Percentiles rank a stretch among this genome's conserved stretches.
Conservation (phyloP, 2,888 invertebrate species). For the Sesia apiformis region DNA sequence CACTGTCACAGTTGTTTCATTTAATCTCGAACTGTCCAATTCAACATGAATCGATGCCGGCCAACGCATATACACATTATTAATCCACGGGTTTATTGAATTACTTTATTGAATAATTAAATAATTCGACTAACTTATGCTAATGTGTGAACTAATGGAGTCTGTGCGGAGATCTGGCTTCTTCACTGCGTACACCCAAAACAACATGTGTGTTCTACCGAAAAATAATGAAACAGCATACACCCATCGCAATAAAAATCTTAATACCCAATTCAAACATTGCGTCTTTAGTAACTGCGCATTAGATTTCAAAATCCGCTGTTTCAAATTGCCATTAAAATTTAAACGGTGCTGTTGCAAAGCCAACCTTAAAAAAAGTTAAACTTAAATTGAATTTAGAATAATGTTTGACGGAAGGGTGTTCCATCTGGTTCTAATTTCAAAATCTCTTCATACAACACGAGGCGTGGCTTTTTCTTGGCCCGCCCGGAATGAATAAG, state of each 20-base stretch:
- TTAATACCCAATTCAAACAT: conserved; percentile 5
- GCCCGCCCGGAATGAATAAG: conserved; percentile 37
- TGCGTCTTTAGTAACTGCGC: conserved; percentile 22
- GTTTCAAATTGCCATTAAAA: conserved; percentile 4
- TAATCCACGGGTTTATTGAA: conserved; percentile 69
- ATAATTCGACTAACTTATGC: conserved; percentile 68
- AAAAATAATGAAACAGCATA: conserved; percentile 40
- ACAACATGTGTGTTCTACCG: conserved; percentile 46
- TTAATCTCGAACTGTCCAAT: conserved; percentile 29
- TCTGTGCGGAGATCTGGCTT: conserved; percentile 63
- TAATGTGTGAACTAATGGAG: conserved; percentile 74
- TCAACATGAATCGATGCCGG: conserved; percentile 37
- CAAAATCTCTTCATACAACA: conserved; percentile 14
- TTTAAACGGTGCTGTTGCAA: conserved; percentile 13
- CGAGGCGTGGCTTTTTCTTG: conserved; percentile 43
- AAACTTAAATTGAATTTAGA: conserved; percentile 22
- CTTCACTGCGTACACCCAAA: conserved; percentile 31
- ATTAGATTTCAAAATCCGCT: conserved; percentile 21
- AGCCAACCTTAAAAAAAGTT: conserved; percentile 20
- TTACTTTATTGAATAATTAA: conserved; percentile 72
- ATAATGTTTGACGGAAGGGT: conserved; percentile 22
- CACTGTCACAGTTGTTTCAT: conserved; percentile 47
- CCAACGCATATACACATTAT: conserved; percentile 51
- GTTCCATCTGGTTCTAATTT: conserved; percentile 32
- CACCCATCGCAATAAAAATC: conserved; percentile 25